These are phyloP conservation scores for Vulpes lagopus DNA, from an alignment of 2,113 vertebrate genomes.

Conservation along the genomic window DNA sequence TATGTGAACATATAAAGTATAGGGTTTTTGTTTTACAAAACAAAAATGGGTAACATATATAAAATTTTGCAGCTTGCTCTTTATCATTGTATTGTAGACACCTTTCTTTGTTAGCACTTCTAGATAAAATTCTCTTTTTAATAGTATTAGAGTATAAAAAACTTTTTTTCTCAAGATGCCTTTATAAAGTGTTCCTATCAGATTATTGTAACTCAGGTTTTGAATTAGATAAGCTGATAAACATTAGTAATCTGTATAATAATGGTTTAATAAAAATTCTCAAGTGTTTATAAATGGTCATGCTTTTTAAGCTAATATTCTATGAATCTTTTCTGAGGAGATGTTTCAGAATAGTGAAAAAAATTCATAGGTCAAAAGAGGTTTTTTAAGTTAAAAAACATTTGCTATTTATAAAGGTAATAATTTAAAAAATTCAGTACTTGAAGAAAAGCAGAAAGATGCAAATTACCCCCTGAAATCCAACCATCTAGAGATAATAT, in stretches of 20 bases:
- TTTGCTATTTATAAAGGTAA: background rate
- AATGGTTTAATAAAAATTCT: background rate
- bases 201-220: conserved; percentile 37
- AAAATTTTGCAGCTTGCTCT: background rate
- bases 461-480: background rate
- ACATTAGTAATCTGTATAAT: background rate
- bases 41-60: background rate
- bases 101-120: background rate
- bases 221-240: conserved; percentile 26
- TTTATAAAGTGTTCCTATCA: conserved; percentile 52
- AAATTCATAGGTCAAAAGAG: background rate
- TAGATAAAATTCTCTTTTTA: conserved; percentile 2
- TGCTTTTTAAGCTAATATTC: conserved; percentile 29
- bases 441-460: conserved; percentile 28
- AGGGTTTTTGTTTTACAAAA: background rate
- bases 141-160: background rate
- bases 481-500: background rate
- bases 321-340: conserved; percentile 49
- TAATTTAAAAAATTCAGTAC: background rate
- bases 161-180: background rate
- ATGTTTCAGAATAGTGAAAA: background rate
- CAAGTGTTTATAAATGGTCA: background rate
- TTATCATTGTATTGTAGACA: background rate
- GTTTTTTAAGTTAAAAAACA: background rate
- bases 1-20: background rate